Evolutionary conservation across 2,888 invertebrate species (phyloP).

Genomic region (Tridacna gigas): DNA sequence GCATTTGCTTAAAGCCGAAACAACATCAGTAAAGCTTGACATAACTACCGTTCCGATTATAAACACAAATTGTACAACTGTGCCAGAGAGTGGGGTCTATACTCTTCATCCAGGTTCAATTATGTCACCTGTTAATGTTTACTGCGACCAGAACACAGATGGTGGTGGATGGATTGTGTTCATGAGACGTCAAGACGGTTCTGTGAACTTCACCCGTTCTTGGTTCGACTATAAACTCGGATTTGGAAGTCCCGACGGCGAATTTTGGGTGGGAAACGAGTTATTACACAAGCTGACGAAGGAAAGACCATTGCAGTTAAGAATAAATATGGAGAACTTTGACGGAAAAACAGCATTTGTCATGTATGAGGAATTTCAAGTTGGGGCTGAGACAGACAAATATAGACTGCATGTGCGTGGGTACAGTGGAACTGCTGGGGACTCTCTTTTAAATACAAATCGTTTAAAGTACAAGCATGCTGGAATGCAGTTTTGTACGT

Average conservation of each 20-base stretch:
- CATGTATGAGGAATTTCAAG: not conserved
- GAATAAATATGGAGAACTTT: constrained; percentile 2
- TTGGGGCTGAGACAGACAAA: not conserved
- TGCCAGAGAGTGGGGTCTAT: not conserved
- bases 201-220: not conserved
- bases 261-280: constrained; percentile 4
- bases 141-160: not conserved
- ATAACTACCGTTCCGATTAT: too few species aligned
- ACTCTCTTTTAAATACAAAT: not conserved
- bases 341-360: not conserved
- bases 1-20: too few species aligned
- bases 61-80: too few species aligned
- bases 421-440: constrained; percentile 14
- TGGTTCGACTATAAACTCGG: not conserved
- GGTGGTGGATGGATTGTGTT: not conserved
- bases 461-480: not conserved
- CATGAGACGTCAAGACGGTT: constrained; percentile 7
- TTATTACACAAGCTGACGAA: not conserved
- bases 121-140: not conserved
- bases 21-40: too few species aligned
- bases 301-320: not conserved
- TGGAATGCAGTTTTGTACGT: not conserved
- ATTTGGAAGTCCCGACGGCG: not conserved
- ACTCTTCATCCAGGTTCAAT: not conserved
- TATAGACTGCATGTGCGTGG: not conserved